Conservation (phyloP, 2,113 vertebrate genomes). For the Myxocyprinus asiaticus region DNA sequence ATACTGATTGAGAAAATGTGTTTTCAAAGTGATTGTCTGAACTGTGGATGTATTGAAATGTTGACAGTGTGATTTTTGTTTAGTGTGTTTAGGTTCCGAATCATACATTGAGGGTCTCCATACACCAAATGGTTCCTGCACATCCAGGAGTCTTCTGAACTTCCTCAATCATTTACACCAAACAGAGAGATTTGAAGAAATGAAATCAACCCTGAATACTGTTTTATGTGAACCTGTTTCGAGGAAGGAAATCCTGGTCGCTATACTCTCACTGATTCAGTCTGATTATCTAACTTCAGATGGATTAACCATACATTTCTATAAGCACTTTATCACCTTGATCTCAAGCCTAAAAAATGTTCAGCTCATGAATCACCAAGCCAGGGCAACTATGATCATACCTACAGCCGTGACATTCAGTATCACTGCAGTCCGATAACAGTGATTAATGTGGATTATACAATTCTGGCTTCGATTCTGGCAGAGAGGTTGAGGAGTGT, state of each 20-base stretch:
- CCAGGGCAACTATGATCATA: not conserved
- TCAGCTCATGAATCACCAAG: not conserved
- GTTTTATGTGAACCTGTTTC: conserved; percentile 32
- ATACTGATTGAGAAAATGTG: too few species aligned
- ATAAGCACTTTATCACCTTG: conserved; percentile 38
- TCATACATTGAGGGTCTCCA: not conserved
- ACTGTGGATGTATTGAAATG: too few species aligned
- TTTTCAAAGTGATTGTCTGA: too few species aligned
- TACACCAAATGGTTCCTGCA: not conserved
- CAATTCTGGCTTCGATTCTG: too few species aligned
- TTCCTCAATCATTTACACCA: conserved; percentile 44
- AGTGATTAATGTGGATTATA: too few species aligned
- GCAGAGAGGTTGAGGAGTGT: too few species aligned
- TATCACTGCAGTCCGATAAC: too few species aligned
- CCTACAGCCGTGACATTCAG: too few species aligned
- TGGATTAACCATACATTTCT: conserved; percentile 45
- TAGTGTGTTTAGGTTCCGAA: too few species aligned
- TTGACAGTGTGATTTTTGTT: too few species aligned
- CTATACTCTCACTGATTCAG: conserved; percentile 35
- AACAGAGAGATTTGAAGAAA: conserved; percentile 29
- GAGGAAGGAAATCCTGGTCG: conserved; percentile 41
- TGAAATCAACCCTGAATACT: conserved; percentile 7
- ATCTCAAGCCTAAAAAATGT: not conserved
- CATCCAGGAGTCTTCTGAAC: conserved; percentile 13
- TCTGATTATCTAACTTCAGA: conserved; percentile 8